Evolutionary conservation across 2,888 invertebrate species (phyloP).

Genomic region (Ichneumoninae sp.): DNA sequence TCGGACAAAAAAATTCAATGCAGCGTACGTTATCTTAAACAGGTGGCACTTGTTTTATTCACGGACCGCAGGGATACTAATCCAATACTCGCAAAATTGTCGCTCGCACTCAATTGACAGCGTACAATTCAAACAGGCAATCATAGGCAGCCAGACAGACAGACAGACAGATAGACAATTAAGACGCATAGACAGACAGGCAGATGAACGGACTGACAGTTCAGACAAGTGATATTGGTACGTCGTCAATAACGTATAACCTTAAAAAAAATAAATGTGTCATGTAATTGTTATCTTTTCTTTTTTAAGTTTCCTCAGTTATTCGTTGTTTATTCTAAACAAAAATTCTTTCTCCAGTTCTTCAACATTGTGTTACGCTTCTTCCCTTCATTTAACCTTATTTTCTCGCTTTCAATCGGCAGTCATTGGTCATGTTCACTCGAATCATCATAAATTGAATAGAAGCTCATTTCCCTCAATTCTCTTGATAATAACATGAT

Average conservation of each 20-base stretch:
- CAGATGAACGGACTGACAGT: constrained; percentile 76
- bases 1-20: neutral
- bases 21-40: constrained; percentile 13
- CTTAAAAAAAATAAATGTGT: constrained; percentile 33
- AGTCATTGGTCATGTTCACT: constrained; percentile 28
- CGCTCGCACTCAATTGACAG: constrained; percentile 40
- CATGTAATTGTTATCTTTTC: constrained; percentile 20
- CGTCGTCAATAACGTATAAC: constrained; percentile 73
- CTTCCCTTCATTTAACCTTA: constrained; percentile 26
- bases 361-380: constrained; percentile 23
- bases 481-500: constrained; percentile 49
- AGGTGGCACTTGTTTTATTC: constrained; percentile 34
- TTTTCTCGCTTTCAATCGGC: constrained; percentile 38
- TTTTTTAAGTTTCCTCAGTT: constrained; percentile 70
- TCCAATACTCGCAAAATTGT: constrained; percentile 3
- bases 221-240: constrained; percentile 76
- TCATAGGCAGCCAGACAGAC: constrained; percentile 70
- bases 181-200: constrained; percentile 71
- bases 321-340: constrained; percentile 81
- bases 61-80: constrained; percentile 7
- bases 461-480: constrained; percentile 17
- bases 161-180: constrained; percentile 69
- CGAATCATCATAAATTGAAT: constrained; percentile 6
- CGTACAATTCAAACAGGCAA: constrained; percentile 65
- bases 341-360: constrained; percentile 65